Evolutionary conservation across 2,888 invertebrate genomes (phyloP).

Genomic region (Apodemia hepburni): DNA sequence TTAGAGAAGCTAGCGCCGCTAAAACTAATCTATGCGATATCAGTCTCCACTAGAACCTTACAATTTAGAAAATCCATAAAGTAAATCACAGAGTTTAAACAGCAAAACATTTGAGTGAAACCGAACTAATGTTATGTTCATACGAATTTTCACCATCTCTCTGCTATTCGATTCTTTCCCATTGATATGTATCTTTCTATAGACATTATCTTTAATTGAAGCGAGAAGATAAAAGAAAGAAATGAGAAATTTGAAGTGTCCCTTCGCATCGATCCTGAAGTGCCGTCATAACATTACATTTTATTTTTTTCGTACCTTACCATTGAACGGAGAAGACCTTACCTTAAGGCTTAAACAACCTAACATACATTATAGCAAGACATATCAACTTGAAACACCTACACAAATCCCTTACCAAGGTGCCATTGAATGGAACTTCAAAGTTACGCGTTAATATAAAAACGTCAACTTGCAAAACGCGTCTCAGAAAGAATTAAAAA

Average conservation of each 20-base stretch:
- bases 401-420: conserved; percentile 43
- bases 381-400: conserved; percentile 54
- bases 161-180: conserved; percentile 56
- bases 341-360: conserved; percentile 51
- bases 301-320: conserved; percentile 56
- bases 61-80: conserved; percentile 78
- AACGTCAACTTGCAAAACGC: conserved; percentile 26
- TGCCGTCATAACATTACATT: conserved; percentile 59
- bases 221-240: conserved; percentile 55
- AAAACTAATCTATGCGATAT: conserved; percentile 79
- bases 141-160: conserved; percentile 51
- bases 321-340: conserved; percentile 65
- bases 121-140: conserved; percentile 55
- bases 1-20: conserved; percentile 78
- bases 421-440: conserved; percentile 24
- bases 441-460: conserved; percentile 32
- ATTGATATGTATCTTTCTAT: conserved; percentile 77
- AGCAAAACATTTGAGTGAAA: conserved; percentile 70
- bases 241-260: conserved; percentile 60
- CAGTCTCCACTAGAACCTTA: conserved; percentile 80
- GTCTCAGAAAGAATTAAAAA: conserved; percentile 26
- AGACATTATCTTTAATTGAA: conserved; percentile 53
- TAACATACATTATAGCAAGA: conserved; percentile 66
- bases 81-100: conserved; percentile 77
- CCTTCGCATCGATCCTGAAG: conserved; percentile 69